Conservation (phyloP, 2,888 invertebrate genomes). For the Sarcophaga variegata region DNA sequence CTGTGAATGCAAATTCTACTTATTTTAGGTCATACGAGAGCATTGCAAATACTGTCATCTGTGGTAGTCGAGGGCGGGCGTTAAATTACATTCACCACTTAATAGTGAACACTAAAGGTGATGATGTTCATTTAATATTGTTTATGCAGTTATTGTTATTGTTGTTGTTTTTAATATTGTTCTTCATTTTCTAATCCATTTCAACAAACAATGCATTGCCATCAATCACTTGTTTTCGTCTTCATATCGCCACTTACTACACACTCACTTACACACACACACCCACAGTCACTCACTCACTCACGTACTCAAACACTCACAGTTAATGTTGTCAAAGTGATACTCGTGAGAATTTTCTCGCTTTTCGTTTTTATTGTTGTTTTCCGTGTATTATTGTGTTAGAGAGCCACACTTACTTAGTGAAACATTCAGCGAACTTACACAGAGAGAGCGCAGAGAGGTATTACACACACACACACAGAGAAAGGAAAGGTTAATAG, state of each 20-base stretch:
- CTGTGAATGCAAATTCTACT: no score
- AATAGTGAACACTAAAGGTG: background rate
- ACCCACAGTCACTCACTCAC: background rate
- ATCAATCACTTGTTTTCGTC: slow-evolving; percentile 61
- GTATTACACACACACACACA: slow-evolving; percentile 16
- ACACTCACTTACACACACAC: background rate
- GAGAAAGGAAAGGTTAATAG: slow-evolving; percentile 48
- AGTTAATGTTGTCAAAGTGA: slow-evolving; percentile 60
- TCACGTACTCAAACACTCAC: background rate
- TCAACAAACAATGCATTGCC: slow-evolving; percentile 52
- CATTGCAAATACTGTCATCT: no score
- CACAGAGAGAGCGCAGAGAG: slow-evolving; percentile 23
- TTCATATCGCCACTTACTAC: background rate
- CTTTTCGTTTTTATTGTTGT: background rate
- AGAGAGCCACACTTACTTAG: background rate
- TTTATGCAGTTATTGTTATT: slow-evolving; percentile 10
- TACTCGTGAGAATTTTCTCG: slow-evolving; percentile 50
- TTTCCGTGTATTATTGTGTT: background rate
- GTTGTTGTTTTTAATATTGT: slow-evolving; percentile 20
- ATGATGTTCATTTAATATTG: background rate
- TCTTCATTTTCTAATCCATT: slow-evolving; percentile 60
- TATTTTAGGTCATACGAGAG: no score
- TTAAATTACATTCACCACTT: no score
- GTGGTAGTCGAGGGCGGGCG: no score
- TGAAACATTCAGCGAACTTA: slow-evolving; percentile 27